Evolutionary conservation across 2,888 invertebrate genomes (phyloP).

Genomic region (Epistrophe eligans): DNA sequence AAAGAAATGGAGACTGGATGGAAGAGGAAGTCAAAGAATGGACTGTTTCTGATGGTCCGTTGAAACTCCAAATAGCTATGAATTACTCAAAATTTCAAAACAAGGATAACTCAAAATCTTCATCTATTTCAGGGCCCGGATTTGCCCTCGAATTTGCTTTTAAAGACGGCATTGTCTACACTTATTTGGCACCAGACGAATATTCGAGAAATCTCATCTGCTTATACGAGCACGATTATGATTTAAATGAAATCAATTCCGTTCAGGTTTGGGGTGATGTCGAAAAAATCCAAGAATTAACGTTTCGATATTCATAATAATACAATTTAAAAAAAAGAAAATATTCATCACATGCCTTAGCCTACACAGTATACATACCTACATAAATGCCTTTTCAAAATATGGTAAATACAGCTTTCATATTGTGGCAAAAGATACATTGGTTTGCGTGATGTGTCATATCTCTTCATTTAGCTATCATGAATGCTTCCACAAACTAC

Average conservation of each 20-base stretch:
- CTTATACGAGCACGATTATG: conserved; percentile 79
- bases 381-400: background rate
- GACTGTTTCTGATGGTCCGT: conserved; percentile 79
- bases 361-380: conserved; percentile 1
- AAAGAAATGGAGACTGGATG: conserved; percentile 81
- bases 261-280: conserved; percentile 83
- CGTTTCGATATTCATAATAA: conserved; percentile 78
- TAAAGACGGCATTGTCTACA: conserved; percentile 79
- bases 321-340: background rate
- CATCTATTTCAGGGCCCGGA: conserved; percentile 81
- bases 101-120: conserved; percentile 75
- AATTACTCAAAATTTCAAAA: conserved; percentile 55
- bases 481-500: conserved; percentile 21
- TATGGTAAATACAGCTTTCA: conserved; percentile 5
- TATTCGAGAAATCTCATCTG: conserved; percentile 80
- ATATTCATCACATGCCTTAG: conserved; percentile 5
- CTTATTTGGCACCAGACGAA: conserved; percentile 79
- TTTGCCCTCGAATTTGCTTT: conserved; percentile 82
- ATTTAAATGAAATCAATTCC: conserved; percentile 80
- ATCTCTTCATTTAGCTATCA: conserved; percentile 1
- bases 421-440: background rate
- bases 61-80: conserved; percentile 63
- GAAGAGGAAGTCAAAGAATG: conserved; percentile 76
- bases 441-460: conserved; percentile 14
- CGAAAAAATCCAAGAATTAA: conserved; percentile 80